These are phyloP conservation scores for Aricia artaxerxes DNA, from an alignment of 2,888 invertebrate genomes.

Conservation along the genomic window DNA sequence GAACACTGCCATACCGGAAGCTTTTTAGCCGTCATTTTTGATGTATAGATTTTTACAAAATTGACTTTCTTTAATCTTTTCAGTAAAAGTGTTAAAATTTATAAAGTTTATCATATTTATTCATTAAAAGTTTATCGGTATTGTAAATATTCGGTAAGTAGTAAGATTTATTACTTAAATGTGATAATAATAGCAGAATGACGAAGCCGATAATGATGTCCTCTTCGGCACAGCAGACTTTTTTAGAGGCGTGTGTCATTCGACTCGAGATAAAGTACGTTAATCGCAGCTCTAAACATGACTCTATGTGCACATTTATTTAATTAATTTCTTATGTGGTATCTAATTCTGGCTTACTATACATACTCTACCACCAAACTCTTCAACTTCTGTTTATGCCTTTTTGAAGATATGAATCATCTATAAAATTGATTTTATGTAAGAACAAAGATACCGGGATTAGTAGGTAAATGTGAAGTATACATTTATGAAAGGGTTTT, in stretches of 20 bases:
- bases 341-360: neutral
- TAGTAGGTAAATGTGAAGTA: neutral
- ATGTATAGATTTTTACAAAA: conserved; percentile 60
- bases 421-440: neutral
- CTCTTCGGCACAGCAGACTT: conserved; percentile 45
- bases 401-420: conserved; percentile 21
- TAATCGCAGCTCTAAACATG: neutral
- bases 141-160: conserved; percentile 43
- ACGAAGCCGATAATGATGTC: conserved; percentile 57
- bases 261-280: conserved; percentile 42
- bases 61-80: conserved; percentile 33
- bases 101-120: neutral
- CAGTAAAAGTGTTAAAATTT: neutral
- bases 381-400: neutral
- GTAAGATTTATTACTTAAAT: conserved; percentile 32
- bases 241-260: conserved; percentile 45
- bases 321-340: neutral
- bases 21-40: conserved; percentile 63
- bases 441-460: neutral
- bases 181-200: conserved; percentile 51
- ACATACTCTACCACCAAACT: neutral
- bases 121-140: neutral
- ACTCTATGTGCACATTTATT: neutral
- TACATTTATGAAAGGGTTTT: neutral
- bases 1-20: conserved; percentile 52